Conservation (phyloP, 2,113 vertebrate species). For the Sylvia atricapilla region DNA sequence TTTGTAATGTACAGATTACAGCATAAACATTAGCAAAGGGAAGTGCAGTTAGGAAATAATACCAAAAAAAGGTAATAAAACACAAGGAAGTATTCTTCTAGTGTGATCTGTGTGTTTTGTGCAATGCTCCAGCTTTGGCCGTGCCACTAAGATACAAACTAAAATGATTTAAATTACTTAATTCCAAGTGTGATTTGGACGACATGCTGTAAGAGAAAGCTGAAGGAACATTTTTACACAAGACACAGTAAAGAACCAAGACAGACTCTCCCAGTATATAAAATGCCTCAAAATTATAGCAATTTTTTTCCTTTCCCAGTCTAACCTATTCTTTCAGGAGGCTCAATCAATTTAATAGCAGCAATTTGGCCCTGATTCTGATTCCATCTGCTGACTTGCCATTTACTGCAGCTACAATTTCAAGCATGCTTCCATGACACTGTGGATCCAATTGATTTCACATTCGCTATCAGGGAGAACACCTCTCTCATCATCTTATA, state of each 20-base stretch:
- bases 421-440: neutral
- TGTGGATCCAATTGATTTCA: neutral
- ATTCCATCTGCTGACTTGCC: neutral
- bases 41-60: neutral
- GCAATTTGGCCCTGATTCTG: neutral
- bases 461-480: neutral
- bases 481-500: neutral
- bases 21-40: neutral
- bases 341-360: neutral
- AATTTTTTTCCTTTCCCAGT: neutral
- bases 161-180: neutral
- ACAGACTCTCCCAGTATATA: neutral
- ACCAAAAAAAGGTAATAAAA: neutral
- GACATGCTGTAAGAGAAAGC: neutral
- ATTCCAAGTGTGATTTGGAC: neutral
- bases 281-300: neutral
- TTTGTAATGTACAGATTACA: neutral
- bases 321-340: neutral
- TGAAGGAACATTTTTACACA: neutral
- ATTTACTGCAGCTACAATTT: neutral
- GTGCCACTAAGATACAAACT: neutral
- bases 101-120: neutral
- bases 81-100: neutral
- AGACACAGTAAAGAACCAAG: neutral
- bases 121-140: neutral